A percentile compares a stretch with the other conserved stretches of the same genome.
These are phyloP conservation scores for Ormyrus pomaceus DNA, from an alignment of 2,888 invertebrate genomes.

Conservation along the genomic window DNA sequence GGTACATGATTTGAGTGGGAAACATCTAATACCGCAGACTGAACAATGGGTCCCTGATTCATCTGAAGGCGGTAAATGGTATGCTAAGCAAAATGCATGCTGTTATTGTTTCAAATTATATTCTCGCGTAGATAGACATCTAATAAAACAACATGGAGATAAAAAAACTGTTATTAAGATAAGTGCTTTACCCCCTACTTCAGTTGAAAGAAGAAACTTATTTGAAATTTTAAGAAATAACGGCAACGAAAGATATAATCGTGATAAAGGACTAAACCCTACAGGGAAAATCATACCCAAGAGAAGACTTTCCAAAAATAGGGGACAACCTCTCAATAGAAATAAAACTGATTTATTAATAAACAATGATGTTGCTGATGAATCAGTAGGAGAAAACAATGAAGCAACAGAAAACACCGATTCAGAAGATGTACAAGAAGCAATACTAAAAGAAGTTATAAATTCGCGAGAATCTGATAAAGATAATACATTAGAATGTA, in stretches of 20 bases:
- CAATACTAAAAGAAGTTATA: not conserved
- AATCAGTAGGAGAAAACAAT: not conserved
- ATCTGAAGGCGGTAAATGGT: not conserved
- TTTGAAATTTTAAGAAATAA: not conserved
- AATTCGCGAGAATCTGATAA: no score
- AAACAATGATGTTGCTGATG: no score
- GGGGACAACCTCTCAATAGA: not conserved
- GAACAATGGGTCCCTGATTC: conserved; percentile 9
- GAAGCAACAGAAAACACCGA: not conserved
- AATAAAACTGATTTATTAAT: no score
- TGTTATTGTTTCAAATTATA: conserved; percentile 2
- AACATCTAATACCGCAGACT: no score
- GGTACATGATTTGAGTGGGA: no score
- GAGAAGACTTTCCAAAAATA: not conserved
- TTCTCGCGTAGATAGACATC: not conserved
- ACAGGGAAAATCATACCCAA: not conserved
- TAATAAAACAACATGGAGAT: not conserved
- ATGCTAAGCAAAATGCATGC: not conserved
- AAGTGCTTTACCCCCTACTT: not conserved
- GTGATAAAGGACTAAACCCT: not conserved
- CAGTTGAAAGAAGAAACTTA: not conserved
- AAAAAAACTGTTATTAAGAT: not conserved
- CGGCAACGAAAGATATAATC: conserved; percentile 1
- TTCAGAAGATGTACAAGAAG: not conserved
- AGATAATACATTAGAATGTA: not conserved